Conservation (phyloP, 2,888 invertebrate species). For the Tachina grossa region DNA sequence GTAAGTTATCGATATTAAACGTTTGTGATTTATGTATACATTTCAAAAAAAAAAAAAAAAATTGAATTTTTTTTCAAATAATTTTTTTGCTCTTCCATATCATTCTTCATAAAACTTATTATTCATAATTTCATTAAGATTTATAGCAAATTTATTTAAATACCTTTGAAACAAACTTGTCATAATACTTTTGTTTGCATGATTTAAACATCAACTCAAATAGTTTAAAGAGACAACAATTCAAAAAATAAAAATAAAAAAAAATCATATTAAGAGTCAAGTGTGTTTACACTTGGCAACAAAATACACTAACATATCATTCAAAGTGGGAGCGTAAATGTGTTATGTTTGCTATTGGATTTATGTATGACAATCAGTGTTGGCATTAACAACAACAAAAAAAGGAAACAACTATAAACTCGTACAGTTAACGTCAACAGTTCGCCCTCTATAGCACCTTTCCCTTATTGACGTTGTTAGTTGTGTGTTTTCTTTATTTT, state of each 20-base stretch:
- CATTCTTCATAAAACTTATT: neutral
- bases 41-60: too few species aligned
- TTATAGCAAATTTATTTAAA: slow-evolving; percentile 34
- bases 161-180: slow-evolving; percentile 3
- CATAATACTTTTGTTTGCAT: slow-evolving; percentile 6
- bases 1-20: too few species aligned
- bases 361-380: neutral
- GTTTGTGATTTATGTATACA: too few species aligned
- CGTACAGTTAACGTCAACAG: neutral
- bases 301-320: neutral
- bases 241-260: neutral
- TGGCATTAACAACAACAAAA: neutral
- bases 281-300: slow-evolving; percentile 13
- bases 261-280: neutral
- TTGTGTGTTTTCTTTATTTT: neutral
- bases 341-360: neutral
- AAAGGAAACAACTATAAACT: neutral
- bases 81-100: neutral
- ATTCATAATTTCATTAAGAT: neutral
- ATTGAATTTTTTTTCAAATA: neutral
- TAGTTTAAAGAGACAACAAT: neutral
- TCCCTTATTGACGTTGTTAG: slow-evolving; percentile 2
- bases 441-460: too few species aligned
- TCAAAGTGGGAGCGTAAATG: neutral
- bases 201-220: slow-evolving; percentile 5